Conservation (phyloP, 1,140 invertebrate genomes). For the Daktulosphaira vitifoliae region DNA sequence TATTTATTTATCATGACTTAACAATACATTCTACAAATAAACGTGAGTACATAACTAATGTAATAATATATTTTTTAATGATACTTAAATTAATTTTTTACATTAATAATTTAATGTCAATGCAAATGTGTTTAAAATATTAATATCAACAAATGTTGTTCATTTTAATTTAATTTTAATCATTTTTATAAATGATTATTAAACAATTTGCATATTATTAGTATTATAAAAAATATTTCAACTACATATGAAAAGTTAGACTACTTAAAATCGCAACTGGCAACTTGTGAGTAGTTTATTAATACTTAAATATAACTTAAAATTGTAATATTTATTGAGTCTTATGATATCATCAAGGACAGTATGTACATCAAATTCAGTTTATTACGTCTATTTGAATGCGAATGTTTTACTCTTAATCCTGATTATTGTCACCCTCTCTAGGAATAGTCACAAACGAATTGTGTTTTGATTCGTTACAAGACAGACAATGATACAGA, state of each 20-base stretch:
- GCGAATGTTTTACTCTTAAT: constrained; percentile 34
- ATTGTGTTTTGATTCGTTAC: constrained; percentile 33
- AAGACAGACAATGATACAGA: constrained; percentile 31
- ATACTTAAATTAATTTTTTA: too few species aligned
- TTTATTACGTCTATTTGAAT: constrained; percentile 33
- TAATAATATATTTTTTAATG: too few species aligned
- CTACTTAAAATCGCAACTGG: constrained; percentile 19
- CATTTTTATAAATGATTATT: too few species aligned
- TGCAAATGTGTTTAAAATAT: too few species aligned
- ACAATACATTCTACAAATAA: too few species aligned
- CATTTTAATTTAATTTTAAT: too few species aligned
- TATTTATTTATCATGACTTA: too few species aligned
- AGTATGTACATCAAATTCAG: constrained; percentile 32
- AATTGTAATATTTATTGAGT: constrained; percentile 15
- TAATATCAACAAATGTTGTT: too few species aligned
- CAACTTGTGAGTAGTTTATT: constrained; percentile 19
- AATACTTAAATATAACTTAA: constrained; percentile 7
- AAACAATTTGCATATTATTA: too few species aligned
- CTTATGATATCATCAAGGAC: constrained; percentile 19
- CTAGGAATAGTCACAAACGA: constrained; percentile 32
- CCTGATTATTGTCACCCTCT: constrained; percentile 34
- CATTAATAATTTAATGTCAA: too few species aligned
- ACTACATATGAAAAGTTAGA: constrained; percentile 4
- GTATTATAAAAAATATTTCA: too few species aligned
- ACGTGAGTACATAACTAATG: too few species aligned